Evolutionary conservation across 2,888 invertebrate genomes (phyloP), one percentile per base, ranked within the genome.

Genomic region (Ennomos fuscantarius): DNA sequence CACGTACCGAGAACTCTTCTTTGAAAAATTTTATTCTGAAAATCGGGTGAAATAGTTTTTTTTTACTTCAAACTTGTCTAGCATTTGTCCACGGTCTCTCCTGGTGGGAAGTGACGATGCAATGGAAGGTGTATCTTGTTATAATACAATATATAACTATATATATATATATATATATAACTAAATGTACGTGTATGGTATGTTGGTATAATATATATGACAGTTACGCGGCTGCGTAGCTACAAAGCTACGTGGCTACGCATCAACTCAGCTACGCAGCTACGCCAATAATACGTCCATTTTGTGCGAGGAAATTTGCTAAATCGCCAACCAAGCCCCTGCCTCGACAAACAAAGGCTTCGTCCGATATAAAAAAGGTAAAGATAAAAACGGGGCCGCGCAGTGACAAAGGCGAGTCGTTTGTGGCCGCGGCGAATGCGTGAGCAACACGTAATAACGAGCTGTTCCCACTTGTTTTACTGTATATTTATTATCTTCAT

Each of bases 281-380:
- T 32, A 57, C 8, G 52, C 39, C 62, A 65, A 69, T 72, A 73
- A 75, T 72, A 60, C 70, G 65, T 69, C 70, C 74, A 72, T 77
- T 78, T 68, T 55, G 51, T 50, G 54, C 57, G 51, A 66, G 70
- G 76, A 71, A 79, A 77, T 79, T 78, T 72, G 76, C 72, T 72
- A 76, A 82, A 78, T 80, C 78, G 77, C 69, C 69, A 76, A 9
- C 53, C 48, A 10, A 47, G 56, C 46, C 55, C 74, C 72, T 44
- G 40, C 61, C 48, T 63, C 66, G 63, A 65, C 72, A 74, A 80
- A 77, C 77, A 78, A 78, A 72, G 68, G 63, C 52, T 50, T 53
- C 24, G 62, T 59, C 65, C 69, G 66, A 70, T 74, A 74, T 63
- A 74, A 72, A 73, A 70, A 66, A 69, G 65, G 67, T 68, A 68